phyloP scores from a whole-genome alignment of 2,888 invertebrate species.

The Caenorhabditis plicata region DNA sequence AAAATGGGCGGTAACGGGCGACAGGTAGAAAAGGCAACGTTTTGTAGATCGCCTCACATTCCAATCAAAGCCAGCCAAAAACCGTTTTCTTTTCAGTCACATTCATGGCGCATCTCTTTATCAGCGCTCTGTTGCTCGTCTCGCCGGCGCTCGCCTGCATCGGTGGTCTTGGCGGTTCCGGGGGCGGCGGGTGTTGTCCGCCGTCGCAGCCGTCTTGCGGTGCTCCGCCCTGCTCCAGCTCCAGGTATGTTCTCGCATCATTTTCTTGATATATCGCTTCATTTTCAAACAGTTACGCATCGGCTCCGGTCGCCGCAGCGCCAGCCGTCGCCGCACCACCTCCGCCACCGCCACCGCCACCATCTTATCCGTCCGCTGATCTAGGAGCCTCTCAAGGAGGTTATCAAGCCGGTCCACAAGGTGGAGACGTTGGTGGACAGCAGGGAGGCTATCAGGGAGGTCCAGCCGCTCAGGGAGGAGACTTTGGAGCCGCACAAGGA shows the following conservation, averaged over 20 bases:
- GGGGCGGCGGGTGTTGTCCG: slow-evolving; percentile 43
- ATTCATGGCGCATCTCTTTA: slow-evolving; percentile 15
- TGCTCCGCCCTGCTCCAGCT: slow-evolving; percentile 51
- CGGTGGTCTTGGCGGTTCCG: slow-evolving; percentile 36
- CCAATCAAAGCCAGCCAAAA: neutral
- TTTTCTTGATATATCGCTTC: no score
- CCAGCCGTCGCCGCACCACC: slow-evolving; percentile 1
- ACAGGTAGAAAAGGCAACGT: slow-evolving; percentile 33
- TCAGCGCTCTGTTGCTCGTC: slow-evolving; percentile 13
- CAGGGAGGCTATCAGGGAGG: neutral
- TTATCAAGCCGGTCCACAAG: slow-evolving; percentile 4
- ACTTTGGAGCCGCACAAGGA: no score
- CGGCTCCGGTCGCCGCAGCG: slow-evolving; percentile 11
- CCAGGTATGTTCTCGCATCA: slow-evolving; percentile 39
- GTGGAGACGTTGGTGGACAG: slow-evolving; percentile 5
- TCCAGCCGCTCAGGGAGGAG: slow-evolving; percentile 9
- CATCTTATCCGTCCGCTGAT: neutral
- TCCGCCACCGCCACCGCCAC: neutral
- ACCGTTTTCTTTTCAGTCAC: no score
- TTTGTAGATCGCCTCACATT: neutral
- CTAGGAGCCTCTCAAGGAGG: no score
- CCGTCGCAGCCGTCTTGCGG: slow-evolving; percentile 41
- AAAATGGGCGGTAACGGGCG: slow-evolving; percentile 15
- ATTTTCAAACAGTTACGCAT: slow-evolving; percentile 10
- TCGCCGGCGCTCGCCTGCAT: slow-evolving; percentile 37